These are phyloP conservation scores for Cantharis lateralis DNA, from an alignment of 2,888 invertebrate genomes.

Conservation along the genomic window DNA sequence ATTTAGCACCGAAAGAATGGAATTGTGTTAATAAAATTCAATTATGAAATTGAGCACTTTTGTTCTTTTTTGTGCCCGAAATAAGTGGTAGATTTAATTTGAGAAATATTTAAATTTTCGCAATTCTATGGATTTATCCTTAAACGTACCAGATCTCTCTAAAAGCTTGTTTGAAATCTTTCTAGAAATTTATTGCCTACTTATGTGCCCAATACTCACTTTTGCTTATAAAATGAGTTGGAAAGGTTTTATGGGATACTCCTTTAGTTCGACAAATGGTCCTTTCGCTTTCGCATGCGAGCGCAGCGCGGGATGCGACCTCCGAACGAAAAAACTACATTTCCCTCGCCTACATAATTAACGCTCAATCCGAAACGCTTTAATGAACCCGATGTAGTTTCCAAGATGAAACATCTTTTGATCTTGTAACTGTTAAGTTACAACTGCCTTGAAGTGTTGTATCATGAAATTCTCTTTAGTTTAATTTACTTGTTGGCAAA, in stretches of 20 bases:
- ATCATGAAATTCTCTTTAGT: neutral
- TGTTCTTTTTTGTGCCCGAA: neutral
- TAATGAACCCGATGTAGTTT: neutral
- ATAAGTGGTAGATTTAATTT: neutral
- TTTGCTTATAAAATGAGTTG: slow-evolving; percentile 2
- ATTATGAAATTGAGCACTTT: neutral
- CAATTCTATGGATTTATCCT: neutral
- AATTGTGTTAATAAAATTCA: neutral
- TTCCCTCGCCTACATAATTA: neutral
- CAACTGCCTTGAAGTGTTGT: neutral
- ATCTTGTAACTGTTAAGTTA: neutral
- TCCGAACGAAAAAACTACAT: neutral
- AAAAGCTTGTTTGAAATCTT: slow-evolving; percentile 1
- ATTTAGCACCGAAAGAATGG: neutral
- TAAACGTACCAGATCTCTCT: slow-evolving; percentile 1
- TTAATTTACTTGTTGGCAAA: neutral
- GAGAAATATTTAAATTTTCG: neutral
- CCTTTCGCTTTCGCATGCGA: neutral
- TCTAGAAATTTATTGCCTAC: neutral
- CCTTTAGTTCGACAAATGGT: neutral
- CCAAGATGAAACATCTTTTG: neutral
- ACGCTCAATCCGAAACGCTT: neutral
- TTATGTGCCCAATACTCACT: slow-evolving; percentile 4
- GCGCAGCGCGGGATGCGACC: neutral
- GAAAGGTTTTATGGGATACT: neutral